Base-by-base conservation (phyloP, 2,797 vertebrate genomes). In the Oreochromis mossambicus region DNA sequence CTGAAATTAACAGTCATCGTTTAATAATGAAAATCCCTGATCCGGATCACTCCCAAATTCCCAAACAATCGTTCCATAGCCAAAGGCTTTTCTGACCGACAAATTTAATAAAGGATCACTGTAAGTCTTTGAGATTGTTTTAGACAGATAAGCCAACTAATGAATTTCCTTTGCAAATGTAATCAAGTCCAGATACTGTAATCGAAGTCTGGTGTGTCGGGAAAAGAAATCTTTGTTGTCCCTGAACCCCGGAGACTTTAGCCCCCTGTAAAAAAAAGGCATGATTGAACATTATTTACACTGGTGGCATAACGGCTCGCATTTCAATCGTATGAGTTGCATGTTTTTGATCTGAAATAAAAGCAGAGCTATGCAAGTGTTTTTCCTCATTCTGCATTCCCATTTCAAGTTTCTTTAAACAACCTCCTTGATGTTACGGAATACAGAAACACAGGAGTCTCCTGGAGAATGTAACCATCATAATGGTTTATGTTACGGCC, bases 1-100 rank as follows among this genome's bases (percentile, higher is more conserved):
- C 26, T 34, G 70, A 84, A 91, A 93, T 85, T 77, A 52, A 83
- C 83, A 86, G 89, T 90, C 89, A 92, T 66, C 61, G 66, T 92
- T 90, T 88, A 85, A 78, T 85, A 91, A 88, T 54, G 63, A 46
- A 63, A 89, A 86, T 86, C 85, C 82, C 79, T 80, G 85, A 90
- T 92, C 78, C 54, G 5, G 84, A 94, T 92, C 75, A 70, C 75
- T 85, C 80, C 79, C 78, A 82, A 89, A 89, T 89, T 90, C 85
- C 83, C 68, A 54, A 66, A 89, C 87, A 75, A 48, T 83, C n/a
- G 46, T 80, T 88, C 43, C 19, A 17, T 48, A 26, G 78, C 92
- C 58, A 4, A n/a, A 38, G 82, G 91, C 83, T 76, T 88, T 58
- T 79, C 56, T 61, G 82, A 82, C 87, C 79, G 76, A 41, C 77